Conservation (phyloP, 2,888 invertebrate species). For the Lithosia quadra region DNA sequence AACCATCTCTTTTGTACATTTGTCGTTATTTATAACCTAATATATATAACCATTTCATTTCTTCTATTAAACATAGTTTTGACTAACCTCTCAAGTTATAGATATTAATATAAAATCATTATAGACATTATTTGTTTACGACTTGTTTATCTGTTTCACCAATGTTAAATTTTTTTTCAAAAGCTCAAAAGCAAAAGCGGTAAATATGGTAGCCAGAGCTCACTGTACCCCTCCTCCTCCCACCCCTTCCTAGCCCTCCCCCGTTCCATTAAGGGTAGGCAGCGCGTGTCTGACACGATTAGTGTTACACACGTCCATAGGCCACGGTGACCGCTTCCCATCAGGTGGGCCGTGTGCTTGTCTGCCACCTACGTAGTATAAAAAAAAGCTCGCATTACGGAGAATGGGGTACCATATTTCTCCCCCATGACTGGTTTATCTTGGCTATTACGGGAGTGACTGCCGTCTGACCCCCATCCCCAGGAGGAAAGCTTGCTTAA, state of each 20-base stretch:
- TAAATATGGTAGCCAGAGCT: no score
- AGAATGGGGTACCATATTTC: not conserved
- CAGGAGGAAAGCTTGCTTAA: not conserved
- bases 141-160: not conserved
- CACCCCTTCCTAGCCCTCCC: no score
- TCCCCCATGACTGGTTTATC: not conserved
- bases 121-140: constrained; percentile 7
- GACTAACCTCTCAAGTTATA: constrained; percentile 44
- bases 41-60: constrained; percentile 26
- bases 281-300: no score
- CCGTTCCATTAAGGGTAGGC: no score
- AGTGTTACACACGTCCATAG: no score
- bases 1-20: constrained; percentile 56
- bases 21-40: constrained; percentile 40
- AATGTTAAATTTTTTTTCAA: not conserved
- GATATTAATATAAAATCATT: constrained; percentile 24
- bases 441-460: not conserved
- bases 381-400: no score
- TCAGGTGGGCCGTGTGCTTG: no score
- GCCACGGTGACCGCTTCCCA: no score
- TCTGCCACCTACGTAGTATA: no score
- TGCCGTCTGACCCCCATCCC: not conserved
- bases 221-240: no score
- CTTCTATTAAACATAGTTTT: constrained; percentile 33
- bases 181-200: no score